A percentile compares a stretch with the other conserved stretches of the same genome.
phyloP scores from a whole-genome alignment of 2,113 vertebrate genomes.

The Podarcis muralis region DNA sequence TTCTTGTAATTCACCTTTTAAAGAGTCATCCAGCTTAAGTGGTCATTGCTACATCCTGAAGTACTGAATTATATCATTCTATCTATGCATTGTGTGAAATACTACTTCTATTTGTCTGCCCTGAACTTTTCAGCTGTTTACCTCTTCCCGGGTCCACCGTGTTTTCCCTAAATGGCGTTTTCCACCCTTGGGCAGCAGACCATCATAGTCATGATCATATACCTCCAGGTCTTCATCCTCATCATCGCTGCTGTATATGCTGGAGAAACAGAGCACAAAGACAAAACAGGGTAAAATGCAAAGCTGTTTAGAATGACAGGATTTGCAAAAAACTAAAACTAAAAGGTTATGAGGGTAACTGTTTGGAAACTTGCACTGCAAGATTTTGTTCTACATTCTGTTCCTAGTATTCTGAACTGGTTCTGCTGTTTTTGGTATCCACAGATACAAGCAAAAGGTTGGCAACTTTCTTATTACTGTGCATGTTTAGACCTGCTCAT shows the following conservation, averaged over 20 bases:
- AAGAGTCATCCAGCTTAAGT: not conserved
- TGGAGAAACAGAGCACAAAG: slow-evolving; percentile 69
- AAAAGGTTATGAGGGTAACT: slow-evolving; percentile 78
- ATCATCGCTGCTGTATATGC: slow-evolving; percentile 98
- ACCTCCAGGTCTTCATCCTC: slow-evolving; percentile 96
- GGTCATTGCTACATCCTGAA: too few relatives aligned
- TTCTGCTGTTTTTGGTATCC: slow-evolving; percentile 99
- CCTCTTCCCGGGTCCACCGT: slow-evolving; percentile 98
- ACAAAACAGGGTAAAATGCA: slow-evolving; percentile 47
- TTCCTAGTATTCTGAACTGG: slow-evolving; percentile 87
- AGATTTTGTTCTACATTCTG: slow-evolving; percentile 79
- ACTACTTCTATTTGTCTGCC: not conserved
- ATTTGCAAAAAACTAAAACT: slow-evolving; percentile 61
- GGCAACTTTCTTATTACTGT: slow-evolving; percentile 82
- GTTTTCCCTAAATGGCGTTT: slow-evolving; percentile 97
- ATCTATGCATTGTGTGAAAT: too few relatives aligned
- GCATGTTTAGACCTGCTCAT: slow-evolving; percentile 92
- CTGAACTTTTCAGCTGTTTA: slow-evolving; percentile 62
- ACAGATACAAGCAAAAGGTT: slow-evolving; percentile 92
- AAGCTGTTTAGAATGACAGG: slow-evolving; percentile 55
- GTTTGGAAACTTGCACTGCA: slow-evolving; percentile 89
- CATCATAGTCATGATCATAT: slow-evolving; percentile 97
- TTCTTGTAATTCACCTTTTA: not conserved
- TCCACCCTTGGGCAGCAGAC: slow-evolving; percentile 87
- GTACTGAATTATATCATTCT: too few relatives aligned